Base-by-base conservation (phyloP, 2,113 vertebrate species). In the Paradisaea rubra region DNA sequence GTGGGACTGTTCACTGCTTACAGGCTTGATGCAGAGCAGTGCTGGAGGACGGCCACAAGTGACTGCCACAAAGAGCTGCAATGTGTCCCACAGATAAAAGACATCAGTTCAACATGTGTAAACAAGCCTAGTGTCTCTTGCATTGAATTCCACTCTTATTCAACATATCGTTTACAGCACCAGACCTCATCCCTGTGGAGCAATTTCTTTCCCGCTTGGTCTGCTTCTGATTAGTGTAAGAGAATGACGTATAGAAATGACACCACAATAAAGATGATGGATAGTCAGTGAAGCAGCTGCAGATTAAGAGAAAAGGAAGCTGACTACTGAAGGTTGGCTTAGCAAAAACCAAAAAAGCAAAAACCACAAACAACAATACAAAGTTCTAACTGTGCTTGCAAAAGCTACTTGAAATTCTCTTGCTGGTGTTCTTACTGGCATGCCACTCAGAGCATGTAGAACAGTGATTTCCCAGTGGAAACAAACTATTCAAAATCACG, bases 221-320 rank as follows among this genome's bases (percentile, higher is more conserved):
- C 85, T 95, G 95, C 64, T 96, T 92, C 87, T 95, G 71, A 91
- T 95, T 95, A 95, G 47, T 27, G 88, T 13, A 52, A 86, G 60
- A 73, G 68, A 91, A 96, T 93, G 93, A 94, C 17, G 14, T 95
- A 93, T 72, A 77, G 68, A 93, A 89, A 41, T 64, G 68, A 53
- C 85, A 70, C 59, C 47, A 52, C 21, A 95, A 93, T 93, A 94
- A 95, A 92, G 54, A 88, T 94, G 93, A 94, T 89, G 74, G 63
- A 92, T 94, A 57, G 74, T 7, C 86, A 56, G n/a, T 42, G 74
- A 87, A 87, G 84, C 78, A 89, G 86, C 89, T 88, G 69, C 74
- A 93, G 81, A 91, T 82, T 83, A 92, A 71, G 66, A 93, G 83
- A 52, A 83, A 89, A 91, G 71, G 68, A 91, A 91, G 35, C 68